phyloP scores from a whole-genome alignment of 1,140 invertebrate genomes.

The Trichomalopsis sarcophagae region DNA sequence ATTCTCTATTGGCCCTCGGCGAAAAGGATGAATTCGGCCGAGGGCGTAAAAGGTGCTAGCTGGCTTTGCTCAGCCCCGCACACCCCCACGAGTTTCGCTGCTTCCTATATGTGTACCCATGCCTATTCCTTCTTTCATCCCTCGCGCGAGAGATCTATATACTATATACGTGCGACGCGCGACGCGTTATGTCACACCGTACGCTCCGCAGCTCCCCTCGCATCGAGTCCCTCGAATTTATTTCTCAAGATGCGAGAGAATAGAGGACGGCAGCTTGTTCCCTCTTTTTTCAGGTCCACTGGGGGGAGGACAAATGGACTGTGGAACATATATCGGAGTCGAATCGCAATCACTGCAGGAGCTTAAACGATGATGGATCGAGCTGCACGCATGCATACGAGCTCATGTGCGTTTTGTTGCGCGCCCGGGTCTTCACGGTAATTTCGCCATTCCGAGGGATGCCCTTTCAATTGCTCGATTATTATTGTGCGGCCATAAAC shows the following conservation, averaged over 20 bases:
- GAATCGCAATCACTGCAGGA: slow-evolving; percentile 3
- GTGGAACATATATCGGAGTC: slow-evolving; percentile 1
- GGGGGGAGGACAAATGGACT: slow-evolving; percentile 6
- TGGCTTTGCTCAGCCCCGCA: slow-evolving; percentile 30
- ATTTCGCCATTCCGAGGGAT: slow-evolving; percentile 36
- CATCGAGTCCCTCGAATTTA: slow-evolving; percentile 34
- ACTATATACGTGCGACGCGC: neutral
- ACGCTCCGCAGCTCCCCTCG: neutral
- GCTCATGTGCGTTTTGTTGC: neutral
- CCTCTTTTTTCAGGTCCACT: neutral
- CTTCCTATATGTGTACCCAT: neutral
- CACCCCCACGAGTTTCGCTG: neutral
- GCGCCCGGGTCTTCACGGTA: neutral
- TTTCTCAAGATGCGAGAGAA: slow-evolving; percentile 12
- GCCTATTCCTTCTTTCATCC: slow-evolving; percentile 18
- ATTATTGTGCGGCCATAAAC: slow-evolving; percentile 42
- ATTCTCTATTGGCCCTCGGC: slow-evolving; percentile 26
- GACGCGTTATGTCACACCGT: slow-evolving; percentile 37
- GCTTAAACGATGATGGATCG: slow-evolving; percentile 45
- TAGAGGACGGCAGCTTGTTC: slow-evolving; percentile 6
- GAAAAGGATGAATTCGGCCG: slow-evolving; percentile 58
- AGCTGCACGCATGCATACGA: neutral
- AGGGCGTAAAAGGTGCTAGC: slow-evolving; percentile 59
- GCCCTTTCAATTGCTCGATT: slow-evolving; percentile 38
- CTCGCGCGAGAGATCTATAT: neutral